Evolutionary conservation across 2,888 invertebrate genomes (phyloP), one percentile per base, ranked within the genome.

Genomic region (Patella depressa): DNA sequence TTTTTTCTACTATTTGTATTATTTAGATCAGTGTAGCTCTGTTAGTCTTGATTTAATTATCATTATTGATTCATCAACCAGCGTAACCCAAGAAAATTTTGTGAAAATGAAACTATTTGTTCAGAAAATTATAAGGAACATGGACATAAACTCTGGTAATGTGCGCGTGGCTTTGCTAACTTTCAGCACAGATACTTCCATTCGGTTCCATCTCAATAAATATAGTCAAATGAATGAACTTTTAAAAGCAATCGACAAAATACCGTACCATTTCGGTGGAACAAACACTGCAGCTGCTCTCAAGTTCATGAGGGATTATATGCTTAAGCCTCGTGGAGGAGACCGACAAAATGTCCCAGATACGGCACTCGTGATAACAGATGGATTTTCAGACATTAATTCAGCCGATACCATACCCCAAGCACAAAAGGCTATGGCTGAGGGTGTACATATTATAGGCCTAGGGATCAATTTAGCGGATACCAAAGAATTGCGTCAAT

Each of bases 381-480:
- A 88, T 74, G 88, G 89, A 54, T 80, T 86, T 14, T 89, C 89
- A 11, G 86, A 87, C 78, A 84, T 88, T 54, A 85, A 88, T 69
- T 73, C 83, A 5, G 69, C 79, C 55, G 54, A 79, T 71, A 88
- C 88, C 0, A 79, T 87, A 24, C 83, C 85, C 0, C 84, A 86
- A 74, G 88, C 87, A 3, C 73, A 83, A 54, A 12, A 3, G 14
- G 83, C 83, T 17, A 71, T 81, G 53, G 72, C 72, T 45, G 77
- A 78, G 2, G 82, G 79, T 17, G 83, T 82, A 54, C 80, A 82
- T 73, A 80, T 86, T 9, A 85, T 81, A 76, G 83, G 83, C 12
- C 80, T 86, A 72, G 86, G 85, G 71, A 84, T 86, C 65, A 85
- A 83, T 45, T 75, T 85, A 19, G 29, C 79, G 4, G 85, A 87